Base-by-base conservation (phyloP, 1,140 invertebrate genomes). In the Dinothrombium tinctorium region DNA sequence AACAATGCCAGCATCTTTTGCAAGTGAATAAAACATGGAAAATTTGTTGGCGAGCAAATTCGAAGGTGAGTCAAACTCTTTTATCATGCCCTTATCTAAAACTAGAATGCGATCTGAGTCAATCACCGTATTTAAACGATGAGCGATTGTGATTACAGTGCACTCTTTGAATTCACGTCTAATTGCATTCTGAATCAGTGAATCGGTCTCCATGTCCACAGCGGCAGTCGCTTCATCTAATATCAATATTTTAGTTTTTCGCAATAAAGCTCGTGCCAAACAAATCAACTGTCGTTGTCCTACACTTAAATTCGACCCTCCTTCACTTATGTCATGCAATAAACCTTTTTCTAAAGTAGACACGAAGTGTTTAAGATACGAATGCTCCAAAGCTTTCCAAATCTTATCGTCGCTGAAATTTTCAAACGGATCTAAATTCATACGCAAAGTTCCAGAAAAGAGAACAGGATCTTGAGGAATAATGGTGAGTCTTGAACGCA, bases 11-110 rank as follows among this genome's bases (percentile, higher is more conserved):
- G 86, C 83, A 62, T 90, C 81, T 58, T 81, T 81, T 24, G 83
- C 84, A 80, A 95, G 84, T 50, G 72, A 65, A 58, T 86, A 79
- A 62, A 94, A 95, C 47, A 82, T 66, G 28, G 76, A 76, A 40
- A 69, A 66, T 45, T 71, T 69, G 53, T 84, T 70, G 44, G 71
- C 61, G 15, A 94, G 61, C 43, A 94, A 62, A 38, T 64, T 63
- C 6, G 63, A 55, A 0, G 84, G 84, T 9, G 73, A 66, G 51
- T 78, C 79, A 56, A 74, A 84, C 60, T 87, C 81, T 14, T 69
- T 66, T 15, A 54, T 37, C 28, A 37, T 14, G 19, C 52, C 53
- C 14, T 46, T 50, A 42, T 51, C 53, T 51, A 65, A 23, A 7
- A 51, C 50, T 14, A 51, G 25, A 9, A 51, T 38, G 11, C 47